phyloP scores from a whole-genome alignment of 2,888 invertebrate species.

The Anthrax anthrax region DNA sequence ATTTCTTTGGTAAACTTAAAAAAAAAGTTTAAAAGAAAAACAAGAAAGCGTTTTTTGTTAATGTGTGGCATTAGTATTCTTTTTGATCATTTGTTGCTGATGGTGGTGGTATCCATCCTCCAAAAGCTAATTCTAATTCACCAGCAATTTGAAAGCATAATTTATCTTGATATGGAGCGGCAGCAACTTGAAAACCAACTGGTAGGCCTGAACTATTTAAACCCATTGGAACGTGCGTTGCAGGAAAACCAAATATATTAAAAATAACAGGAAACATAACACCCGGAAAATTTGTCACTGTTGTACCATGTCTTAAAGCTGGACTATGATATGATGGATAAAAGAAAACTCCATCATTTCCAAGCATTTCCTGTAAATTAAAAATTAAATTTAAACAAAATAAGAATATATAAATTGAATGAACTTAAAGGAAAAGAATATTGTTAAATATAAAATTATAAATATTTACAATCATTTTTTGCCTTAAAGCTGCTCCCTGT shows the following conservation, averaged over 20 bases:
- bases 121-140: constrained; percentile 62
- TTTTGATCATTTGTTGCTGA: neutral
- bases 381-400: constrained; percentile 18
- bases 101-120: constrained; percentile 60
- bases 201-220: constrained; percentile 49
- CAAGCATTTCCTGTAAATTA: constrained; percentile 40
- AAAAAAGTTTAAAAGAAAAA: too few species aligned
- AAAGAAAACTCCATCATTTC: constrained; percentile 53
- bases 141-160: constrained; percentile 66
- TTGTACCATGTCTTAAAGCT: constrained; percentile 51
- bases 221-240: constrained; percentile 60
- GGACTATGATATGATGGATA: constrained; percentile 52
- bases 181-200: constrained; percentile 62
- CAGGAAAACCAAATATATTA: constrained; percentile 61
- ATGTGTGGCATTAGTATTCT: too few species aligned
- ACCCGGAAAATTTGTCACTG: constrained; percentile 42
- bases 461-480: constrained; percentile 33
- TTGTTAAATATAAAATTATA: too few species aligned
- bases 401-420: neutral
- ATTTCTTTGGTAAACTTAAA: too few species aligned
- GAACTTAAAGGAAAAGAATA: too few species aligned
- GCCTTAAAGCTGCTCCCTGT: constrained; percentile 26
- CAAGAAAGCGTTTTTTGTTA: too few species aligned
- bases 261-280: constrained; percentile 49
- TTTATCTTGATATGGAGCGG: constrained; percentile 59